phyloP scores from a whole-genome alignment of 2,113 vertebrate species.

The Chaetorhynchus papuensis region DNA sequence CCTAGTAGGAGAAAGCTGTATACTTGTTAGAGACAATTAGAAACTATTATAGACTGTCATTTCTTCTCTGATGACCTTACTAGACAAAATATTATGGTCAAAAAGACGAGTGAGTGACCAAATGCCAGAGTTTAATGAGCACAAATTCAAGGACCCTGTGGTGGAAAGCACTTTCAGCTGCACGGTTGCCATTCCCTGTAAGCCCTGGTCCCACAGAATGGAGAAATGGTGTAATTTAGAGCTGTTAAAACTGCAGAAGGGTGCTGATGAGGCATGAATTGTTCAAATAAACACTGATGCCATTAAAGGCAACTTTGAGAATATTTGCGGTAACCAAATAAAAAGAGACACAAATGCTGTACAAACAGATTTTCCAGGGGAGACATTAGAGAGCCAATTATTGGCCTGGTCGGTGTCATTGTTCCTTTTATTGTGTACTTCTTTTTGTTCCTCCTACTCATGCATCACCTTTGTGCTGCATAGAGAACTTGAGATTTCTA shows the following conservation, averaged over 20 bases:
- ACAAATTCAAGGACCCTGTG: neutral
- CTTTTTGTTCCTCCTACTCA: neutral
- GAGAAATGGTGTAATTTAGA: neutral
- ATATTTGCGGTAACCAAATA: neutral
- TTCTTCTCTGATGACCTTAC: neutral
- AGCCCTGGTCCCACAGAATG: neutral
- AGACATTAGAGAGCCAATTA: neutral
- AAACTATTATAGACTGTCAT: neutral
- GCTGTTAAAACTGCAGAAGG: neutral
- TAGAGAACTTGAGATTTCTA: neutral
- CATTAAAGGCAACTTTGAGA: neutral
- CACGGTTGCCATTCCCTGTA: neutral
- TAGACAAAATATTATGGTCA: neutral
- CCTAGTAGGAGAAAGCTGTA: neutral
- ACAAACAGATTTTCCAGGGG: neutral
- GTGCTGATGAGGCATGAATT: neutral
- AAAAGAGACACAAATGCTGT: neutral
- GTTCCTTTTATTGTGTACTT: neutral
- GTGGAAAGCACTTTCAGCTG: neutral
- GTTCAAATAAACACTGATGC: neutral
- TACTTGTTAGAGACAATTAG: neutral
- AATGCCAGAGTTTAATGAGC: neutral
- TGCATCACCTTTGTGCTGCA: rapidly evolving
- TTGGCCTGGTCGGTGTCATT: neutral
- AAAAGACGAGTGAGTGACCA: neutral